Base-by-base conservation (phyloP, 1,140 invertebrate species). In the Bombus impatiens region DNA sequence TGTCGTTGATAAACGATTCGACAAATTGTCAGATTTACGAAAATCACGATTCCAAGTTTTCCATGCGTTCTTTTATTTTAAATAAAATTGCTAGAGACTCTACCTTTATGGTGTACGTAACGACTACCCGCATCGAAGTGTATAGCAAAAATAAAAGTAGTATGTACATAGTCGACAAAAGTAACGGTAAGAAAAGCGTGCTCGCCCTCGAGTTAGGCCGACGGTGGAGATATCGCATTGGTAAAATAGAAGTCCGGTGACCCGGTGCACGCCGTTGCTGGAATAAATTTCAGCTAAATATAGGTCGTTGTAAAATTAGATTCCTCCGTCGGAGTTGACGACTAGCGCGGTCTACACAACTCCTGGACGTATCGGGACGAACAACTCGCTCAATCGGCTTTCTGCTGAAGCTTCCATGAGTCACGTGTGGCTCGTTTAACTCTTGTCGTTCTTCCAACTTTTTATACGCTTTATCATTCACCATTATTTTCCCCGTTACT, bases 251-350 rank as follows among this genome's bases (percentile, higher is more conserved):
- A 82, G 88, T 90, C 84, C 87, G 89, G 82, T 91, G 90, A 91
- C 84, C 90, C 89, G 89, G 78, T 91, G 90, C 90, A 90, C 68
- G 70, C 78, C 74, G 77, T 81, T 81, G 86, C 90, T 90, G 89
- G 90, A 91, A 91, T 91, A 91, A 90, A 89, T 90, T 90, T 90
- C 87, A 79, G 84, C 84, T 91, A 91, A 90, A 91, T 90, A 91
- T 91, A 91, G 89, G 87, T 67, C 89, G 88, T 79, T 77, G 79
- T 88, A 91, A 88, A 91, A 87, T 88, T 91, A 91, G 82, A 84
- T 67, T 85, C 47, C 76, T 65, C 81, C 87, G 82, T 78, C 86
- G 88, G 83, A 86, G 86, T 90, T 90, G 89, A 90, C 83, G 89
- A 90, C 89, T 90, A 90, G 86, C 82, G 37, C 79, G 75, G 86